Base-by-base conservation (phyloP, 1,140 invertebrate genomes). In the Bombus polaris region DNA sequence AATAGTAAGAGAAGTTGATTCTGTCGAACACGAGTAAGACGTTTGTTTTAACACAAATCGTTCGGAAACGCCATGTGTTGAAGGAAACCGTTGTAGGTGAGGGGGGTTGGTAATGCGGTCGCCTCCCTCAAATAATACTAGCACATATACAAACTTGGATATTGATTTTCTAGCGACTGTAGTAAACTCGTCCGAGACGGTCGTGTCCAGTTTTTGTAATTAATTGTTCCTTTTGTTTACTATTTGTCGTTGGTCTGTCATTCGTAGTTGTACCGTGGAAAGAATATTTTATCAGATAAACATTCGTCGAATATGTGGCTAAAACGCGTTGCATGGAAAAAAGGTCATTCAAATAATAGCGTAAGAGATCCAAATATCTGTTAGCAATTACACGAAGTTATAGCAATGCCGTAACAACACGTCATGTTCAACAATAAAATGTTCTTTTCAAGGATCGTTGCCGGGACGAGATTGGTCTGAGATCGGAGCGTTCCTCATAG, bases 101-200 rank as follows among this genome's bases (percentile, higher is more conserved):
- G 22, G 57, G 5, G 25, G 25, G 32, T 8, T 8, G 72, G 32
- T 25, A 79, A 37, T 22, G 57, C 25, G n/a, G 32, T 25, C 25
- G 57, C 53, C 65, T 44, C 53, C 39, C 37, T 72, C 76, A 37
- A 79, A 84, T 84, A 80, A 84, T 80, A 72, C 83, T 72, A 86
- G 62, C 44, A 74, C 75, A 76, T 22, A 86, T 77, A 62, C 12
- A 53, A 53, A 81, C 59, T 70, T n/a, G 44, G 71, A 53, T 79
- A 74, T 73, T 57, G 77, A 85, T 81, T 85, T 73, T 68, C 59
- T 28, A 47, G 22, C 35, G 42, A 53, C 57, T 39, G 28, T 68
- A 57, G 57, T n/a, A 68, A 68, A 44, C 47, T 57, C 42, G 15
- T 35, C 2, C 39, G 83, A 62, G 68, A 72, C 42, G 28, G 18